Evolutionary conservation across 2,113 vertebrate species (phyloP), one percentile per base, ranked within the genome.

Genomic region (Poicephalus gulielmi): DNA sequence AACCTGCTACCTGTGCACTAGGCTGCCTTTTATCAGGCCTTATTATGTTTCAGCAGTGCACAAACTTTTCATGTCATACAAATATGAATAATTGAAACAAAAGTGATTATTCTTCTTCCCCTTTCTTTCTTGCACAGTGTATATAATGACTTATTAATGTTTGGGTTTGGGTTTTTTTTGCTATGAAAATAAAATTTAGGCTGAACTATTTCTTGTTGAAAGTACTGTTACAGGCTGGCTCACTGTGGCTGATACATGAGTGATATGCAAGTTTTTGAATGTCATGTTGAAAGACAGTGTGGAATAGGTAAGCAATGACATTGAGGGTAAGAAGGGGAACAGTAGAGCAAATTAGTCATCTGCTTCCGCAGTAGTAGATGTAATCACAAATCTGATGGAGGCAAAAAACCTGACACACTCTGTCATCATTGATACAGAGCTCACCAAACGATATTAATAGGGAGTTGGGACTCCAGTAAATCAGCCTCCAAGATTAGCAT

Each of bases 1-100:
- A 87, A 81, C 8, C 17, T 78, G 37, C 39, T 84, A 60, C 31
- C 44, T 70, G 39, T 35, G 64, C 59, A 53, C 23, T 53, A 63
- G 37, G 25, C 35, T 92, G 39, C 28, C 6, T 88, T 91, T 93
- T 80, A 39, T 91, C 83, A 77, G 35, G 17, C 64, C 11, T 49
- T 77, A n/a, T 62, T 82, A 31, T 28, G 49, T 81, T 91, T 70
- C 70, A 60, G 73, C 7, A 62, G 28, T 30, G 41, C 86, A 57
- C 88, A 90, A 20, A 55, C 74, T 76, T 97, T 97, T 88, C 47
- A n/a, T 80, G 93, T 82, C 91, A 90, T 43, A 87, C 41, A 93
- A 94, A 92, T 95, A 96, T 90, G 77, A 95, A 95, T 97, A 94
- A 94, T 90, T 96, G 94, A 52, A 96, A 96, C 55, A 74, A 86